Evolutionary conservation across 2,888 invertebrate genomes (phyloP), one percentile per base, ranked within the genome.

Genomic region (Hermaeophaga mercurialis): DNA sequence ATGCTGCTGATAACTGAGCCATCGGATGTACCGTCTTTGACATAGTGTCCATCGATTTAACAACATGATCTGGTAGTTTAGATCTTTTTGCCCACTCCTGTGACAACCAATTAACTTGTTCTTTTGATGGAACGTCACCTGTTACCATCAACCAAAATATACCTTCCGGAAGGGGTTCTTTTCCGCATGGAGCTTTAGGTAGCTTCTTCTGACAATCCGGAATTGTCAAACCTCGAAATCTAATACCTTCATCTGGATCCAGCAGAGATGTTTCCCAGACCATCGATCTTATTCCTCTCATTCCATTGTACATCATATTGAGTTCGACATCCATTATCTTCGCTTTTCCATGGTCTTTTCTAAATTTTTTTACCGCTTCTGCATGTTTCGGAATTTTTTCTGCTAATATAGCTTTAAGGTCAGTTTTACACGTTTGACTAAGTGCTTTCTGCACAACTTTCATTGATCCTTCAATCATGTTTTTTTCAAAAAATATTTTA

Each of bases 241-340:
- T 82, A 78, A 96, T 96, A 61, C 96, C 96, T 78, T 96, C 95
- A 59, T 96, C 94, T 1, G 95, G 86, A 75, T 96, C 96, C 66
- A 96, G 80, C 19, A 95, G 92, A 9, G 95, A 96, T 1, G 96
- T 95, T 78, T 96, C 96, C 79, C 93, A 94, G 1, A 96, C 91
- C 58, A 96, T 81, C 63, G 93, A 94, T 76, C 92, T 93, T 79
- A 96, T 94, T 28, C 94, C 94, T 71, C 96, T 83, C 96, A 96
- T 96, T 43, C 96, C 96, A 67, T 95, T 94, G 80, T 96, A 88
- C 86, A 88, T 87, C 96, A 96, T 96, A 77, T 98, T 95, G 61
- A 99, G 87, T 72, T 94, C 96, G 73, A 97, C 92, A 73, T 97
- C 94, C 63, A 97, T 97, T 71, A 97, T 90, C 81, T 93, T 92